Percentiles rank a stretch among this genome's conserved stretches.
Conservation (phyloP, 92 coral and sea anemone species). For the Metridium senile region DNA sequence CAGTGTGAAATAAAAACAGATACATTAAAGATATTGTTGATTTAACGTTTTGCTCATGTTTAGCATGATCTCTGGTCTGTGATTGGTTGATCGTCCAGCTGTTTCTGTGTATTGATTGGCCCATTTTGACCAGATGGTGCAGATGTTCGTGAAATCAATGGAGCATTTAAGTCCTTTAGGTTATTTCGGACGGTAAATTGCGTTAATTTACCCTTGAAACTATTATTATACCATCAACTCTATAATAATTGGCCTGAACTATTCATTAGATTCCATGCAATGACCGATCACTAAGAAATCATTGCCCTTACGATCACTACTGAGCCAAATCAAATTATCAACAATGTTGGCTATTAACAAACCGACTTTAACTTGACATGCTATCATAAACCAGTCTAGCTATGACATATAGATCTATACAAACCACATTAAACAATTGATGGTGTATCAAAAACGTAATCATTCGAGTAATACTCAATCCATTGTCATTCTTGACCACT, state of each 20-base stretch:
- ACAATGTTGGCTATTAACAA: neutral
- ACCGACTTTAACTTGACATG: neutral
- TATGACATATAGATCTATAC: neutral
- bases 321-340: neutral
- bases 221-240: conserved; percentile 77
- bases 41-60: conserved; percentile 71
- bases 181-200: conserved; percentile 60
- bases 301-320: neutral
- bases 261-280: conserved; percentile 44
- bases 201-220: conserved; percentile 82
- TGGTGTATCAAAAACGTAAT: neutral
- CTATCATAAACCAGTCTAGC: neutral
- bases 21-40: conserved; percentile 77
- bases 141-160: conserved; percentile 69
- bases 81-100: conserved; percentile 82
- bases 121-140: conserved; percentile 75
- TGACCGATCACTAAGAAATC: neutral
- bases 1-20: conserved; percentile 61
- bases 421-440: neutral
- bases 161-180: conserved; percentile 70
- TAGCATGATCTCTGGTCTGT: conserved; percentile 29
- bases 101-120: conserved; percentile 76
- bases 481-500: neutral
- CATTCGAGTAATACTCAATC: neutral
- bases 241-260: conserved; percentile 76